Base-by-base conservation (phyloP, 1,140 invertebrate species). In the Panagrolaimus sp. region DNA sequence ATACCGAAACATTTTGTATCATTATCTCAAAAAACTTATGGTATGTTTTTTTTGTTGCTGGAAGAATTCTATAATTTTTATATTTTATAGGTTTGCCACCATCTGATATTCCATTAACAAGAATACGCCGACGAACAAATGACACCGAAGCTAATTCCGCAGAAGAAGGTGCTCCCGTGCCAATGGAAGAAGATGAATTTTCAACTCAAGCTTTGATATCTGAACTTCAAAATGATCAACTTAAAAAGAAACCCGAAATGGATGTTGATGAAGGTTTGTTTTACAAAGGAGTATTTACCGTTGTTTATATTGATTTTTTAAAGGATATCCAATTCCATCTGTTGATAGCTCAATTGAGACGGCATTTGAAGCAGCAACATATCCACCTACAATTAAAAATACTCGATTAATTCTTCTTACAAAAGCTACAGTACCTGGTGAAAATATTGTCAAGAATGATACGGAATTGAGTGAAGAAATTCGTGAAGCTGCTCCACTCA, bases 1-100 rank as follows among this genome's bases (percentile, higher is more conserved):
- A 57, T 57, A 25, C 51, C 51, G 51, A 57, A 27, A 27, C 51
- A 57, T 57, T 57, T 57, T 57, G 11, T 57, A 20, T 9, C 51
- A 57, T 11, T 57, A 25, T 20, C 51, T 1, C 51, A 13, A 57
- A 20, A 57, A 13, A 20, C 51, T 57, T 57, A 20, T n/a, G 51
- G 51, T 27, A 27, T 57, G 20, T 20, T 20, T 57, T 57, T n/a
- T 57, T 14, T 51, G 9, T 51, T 51, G 14, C 8, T 13, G 0
- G 51, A 2, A 25, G 11, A 20, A 11, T 16, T 20, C 13, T n/a
- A 48, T 2, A 2, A 23, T 48, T n/a, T n/a, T n/a, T 57, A 27
- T 2, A 23, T 57, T 4, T 57, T 23, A 23, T 48, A 23, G 47
- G 20, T 16, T 57, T 13, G 27, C 20, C 51, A 20, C 51, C 51